Conservation (phyloP, 2,113 vertebrate genomes). For the Malurus alboscapulatus region DNA sequence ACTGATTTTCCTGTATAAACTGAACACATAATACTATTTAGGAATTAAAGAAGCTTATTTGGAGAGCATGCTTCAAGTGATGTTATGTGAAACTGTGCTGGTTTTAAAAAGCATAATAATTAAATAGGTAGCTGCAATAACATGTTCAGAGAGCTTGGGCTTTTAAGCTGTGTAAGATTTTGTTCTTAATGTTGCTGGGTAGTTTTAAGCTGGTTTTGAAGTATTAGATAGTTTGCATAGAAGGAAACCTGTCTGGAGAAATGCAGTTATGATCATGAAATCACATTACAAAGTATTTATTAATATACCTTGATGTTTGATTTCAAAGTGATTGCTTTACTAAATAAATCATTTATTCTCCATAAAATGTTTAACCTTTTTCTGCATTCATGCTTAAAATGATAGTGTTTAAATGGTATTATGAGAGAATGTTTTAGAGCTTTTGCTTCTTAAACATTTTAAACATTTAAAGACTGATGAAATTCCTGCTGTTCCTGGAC, state of each 20-base stretch:
- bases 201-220: neutral
- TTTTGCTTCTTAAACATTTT: neutral
- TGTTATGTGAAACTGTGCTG: neutral
- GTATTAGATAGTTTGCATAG: neutral
- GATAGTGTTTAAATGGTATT: neutral
- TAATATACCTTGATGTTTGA: neutral
- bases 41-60: neutral
- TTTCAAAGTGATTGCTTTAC: neutral
- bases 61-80: neutral
- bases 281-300: neutral
- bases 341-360: neutral
- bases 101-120: neutral
- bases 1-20: neutral
- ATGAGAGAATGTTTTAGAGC: neutral
- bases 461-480: neutral
- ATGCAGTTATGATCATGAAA: neutral
- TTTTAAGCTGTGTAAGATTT: neutral
- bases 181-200: neutral
- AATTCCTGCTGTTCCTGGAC: neutral
- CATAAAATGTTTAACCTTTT: neutral
- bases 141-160: neutral
- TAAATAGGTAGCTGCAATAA: neutral
- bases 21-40: neutral
- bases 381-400: neutral
- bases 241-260: neutral